Conservation (phyloP, 2,797 vertebrate species). For the Emys orbicularis region DNA sequence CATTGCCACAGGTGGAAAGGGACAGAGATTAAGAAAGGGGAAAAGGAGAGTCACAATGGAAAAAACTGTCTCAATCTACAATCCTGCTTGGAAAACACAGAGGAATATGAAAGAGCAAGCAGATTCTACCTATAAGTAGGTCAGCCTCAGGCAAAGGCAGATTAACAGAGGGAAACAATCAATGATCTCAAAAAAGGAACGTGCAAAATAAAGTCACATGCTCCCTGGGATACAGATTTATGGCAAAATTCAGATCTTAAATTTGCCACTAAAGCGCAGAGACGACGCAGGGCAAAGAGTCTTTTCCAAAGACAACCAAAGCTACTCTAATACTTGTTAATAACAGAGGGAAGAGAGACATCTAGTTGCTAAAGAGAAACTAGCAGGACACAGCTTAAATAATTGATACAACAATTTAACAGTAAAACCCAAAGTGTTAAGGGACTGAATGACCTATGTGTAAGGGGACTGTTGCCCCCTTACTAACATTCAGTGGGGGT, state of each 20-base stretch:
- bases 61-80: not conserved
- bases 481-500: no score
- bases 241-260: slow-evolving; percentile 42
- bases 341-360: slow-evolving; percentile 63
- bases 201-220: slow-evolving; percentile 44
- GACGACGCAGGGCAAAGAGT: slow-evolving; percentile 51
- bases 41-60: slow-evolving; percentile 8
- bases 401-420: fast-evolving
- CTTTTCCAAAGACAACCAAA: slow-evolving; percentile 31
- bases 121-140: not conserved
- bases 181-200: slow-evolving; percentile 57
- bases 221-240: slow-evolving; percentile 51
- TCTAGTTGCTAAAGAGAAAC: slow-evolving; percentile 53
- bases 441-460: not conserved
- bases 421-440: not conserved
- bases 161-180: slow-evolving; percentile 64
- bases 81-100: not conserved
- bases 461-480: no score
- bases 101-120: not conserved
- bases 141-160: slow-evolving; percentile 43
- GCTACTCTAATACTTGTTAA: not conserved
- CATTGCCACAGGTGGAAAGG: not conserved
- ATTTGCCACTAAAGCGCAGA: slow-evolving; percentile 59
- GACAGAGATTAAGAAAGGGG: slow-evolving; percentile 6
- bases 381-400: not conserved